These are phyloP conservation scores for Upupa epops DNA, from an alignment of 2,113 vertebrate species.

Conservation along the genomic window DNA sequence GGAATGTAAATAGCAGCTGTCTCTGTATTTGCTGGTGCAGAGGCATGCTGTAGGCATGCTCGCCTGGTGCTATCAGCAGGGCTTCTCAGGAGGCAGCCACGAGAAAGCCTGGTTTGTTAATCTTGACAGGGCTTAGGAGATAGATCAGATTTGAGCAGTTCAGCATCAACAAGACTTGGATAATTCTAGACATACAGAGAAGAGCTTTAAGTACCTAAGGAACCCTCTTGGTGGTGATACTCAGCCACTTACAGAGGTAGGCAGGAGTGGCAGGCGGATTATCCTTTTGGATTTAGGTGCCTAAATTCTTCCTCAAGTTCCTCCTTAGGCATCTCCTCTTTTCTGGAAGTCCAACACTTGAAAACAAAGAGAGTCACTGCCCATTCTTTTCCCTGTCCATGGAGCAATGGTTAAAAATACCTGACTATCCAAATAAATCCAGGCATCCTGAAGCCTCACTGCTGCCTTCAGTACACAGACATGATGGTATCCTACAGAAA, in stretches of 20 bases:
- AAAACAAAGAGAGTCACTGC: background rate
- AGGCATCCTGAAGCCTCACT: background rate
- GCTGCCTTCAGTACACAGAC: background rate
- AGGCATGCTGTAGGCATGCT: constrained; percentile 14
- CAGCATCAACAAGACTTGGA: constrained; percentile 17
- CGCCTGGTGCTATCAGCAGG: constrained; percentile 12
- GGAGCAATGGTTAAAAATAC: background rate
- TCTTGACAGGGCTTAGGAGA: constrained; percentile 44
- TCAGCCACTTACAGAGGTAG: background rate
- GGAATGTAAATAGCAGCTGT: constrained; percentile 41
- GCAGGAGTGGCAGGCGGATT: background rate
- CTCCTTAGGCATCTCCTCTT: background rate
- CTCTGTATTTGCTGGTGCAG: background rate
- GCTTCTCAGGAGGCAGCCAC: constrained; percentile 16
- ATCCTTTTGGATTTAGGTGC: constrained; percentile 42
- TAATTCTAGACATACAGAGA: constrained; percentile 16
- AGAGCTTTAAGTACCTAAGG: constrained; percentile 26
- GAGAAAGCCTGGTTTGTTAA: background rate
- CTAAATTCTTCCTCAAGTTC: constrained; percentile 7
- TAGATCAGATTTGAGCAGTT: constrained; percentile 44
- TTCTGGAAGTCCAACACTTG: background rate
- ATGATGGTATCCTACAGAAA: background rate
- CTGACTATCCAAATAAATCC: background rate
- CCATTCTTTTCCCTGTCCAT: background rate
- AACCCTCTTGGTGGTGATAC: constrained; percentile 54